Evolutionary conservation across 2,113 vertebrate genomes (phyloP), one percentile per base, ranked within the genome.

Genomic region (Danionella cerebrum): DNA sequence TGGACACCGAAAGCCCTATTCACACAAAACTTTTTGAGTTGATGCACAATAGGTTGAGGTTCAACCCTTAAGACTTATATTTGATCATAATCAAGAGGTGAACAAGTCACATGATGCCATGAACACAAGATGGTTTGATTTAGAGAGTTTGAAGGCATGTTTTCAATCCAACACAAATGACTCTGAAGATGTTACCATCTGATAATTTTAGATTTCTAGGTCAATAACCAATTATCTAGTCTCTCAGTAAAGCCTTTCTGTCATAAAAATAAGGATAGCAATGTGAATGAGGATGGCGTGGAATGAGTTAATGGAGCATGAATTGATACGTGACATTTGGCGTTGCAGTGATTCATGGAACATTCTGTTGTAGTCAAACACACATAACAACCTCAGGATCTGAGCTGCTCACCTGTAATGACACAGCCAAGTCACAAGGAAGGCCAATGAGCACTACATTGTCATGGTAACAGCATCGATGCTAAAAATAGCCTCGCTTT

Each of bases 401-500:
- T 27, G 67, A 44, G 65, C 50, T 47, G 14, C 33, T 76, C 53
- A 14, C 39, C 50, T 44, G 31, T 69, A 14, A 12, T 67, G 19
- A 67, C 53, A 47, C 11, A 57, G 57, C 51, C 31, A 12, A 18
- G 16, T 58, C 22, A 63, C 76, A 18, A 62, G 62, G 38, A 65
- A 73, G 65, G 51, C 69, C 14, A 63, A 47, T 14, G 50, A 50
- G 41, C 48, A 66, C 39, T 55, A 42, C 48, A 67, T 77, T 31
- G 73, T 78, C 70, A 74, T 76, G 73, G 76, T 76, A 76, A 71
- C 70, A n/a, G 44, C 19, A n/a, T 21, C 12, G 6, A 14, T 41
- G 57, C 73, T 83, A 79, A 77, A 80, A 79, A 81, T 82, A 77
- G 65, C 5, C 1, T 69, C 14, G 52, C 67, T 77, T 79, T 75